phyloP scores from a whole-genome alignment of 92 coral and sea anemone genomes.

The Galaxea fascicularis region DNA sequence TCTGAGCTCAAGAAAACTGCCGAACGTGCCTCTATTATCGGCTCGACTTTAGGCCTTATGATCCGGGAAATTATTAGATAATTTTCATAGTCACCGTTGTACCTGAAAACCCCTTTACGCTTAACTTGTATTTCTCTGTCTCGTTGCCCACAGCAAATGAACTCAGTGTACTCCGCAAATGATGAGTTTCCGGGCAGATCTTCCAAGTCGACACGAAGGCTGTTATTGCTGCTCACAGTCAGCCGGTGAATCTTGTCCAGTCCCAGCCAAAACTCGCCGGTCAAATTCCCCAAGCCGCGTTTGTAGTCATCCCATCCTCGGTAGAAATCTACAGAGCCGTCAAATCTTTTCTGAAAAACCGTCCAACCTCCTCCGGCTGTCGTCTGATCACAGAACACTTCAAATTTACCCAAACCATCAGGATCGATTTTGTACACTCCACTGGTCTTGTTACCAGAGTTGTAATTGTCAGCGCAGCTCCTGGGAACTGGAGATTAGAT shows the following conservation, averaged over 20 bases:
- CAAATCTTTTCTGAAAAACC: not conserved
- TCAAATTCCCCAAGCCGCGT: constrained; percentile 20
- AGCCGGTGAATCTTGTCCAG: not conserved
- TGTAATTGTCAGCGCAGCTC: not conserved
- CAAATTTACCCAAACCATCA: not conserved
- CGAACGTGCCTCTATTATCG: not conserved
- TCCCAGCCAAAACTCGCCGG: constrained; percentile 25
- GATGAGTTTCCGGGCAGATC: no score
- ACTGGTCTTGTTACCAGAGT: not conserved
- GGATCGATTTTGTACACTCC: constrained; percentile 1
- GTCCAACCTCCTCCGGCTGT: constrained; percentile 4
- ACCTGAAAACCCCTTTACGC: not conserved
- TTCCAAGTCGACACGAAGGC: no score
- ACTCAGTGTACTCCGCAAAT: no score
- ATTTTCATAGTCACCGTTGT: not conserved
- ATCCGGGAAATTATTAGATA: not conserved
- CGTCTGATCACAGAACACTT: not conserved
- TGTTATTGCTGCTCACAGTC: no score
- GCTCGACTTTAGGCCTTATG: not conserved
- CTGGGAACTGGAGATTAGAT: no score
- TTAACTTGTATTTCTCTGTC: not conserved
- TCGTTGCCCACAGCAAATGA: not conserved
- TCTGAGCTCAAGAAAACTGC: not conserved
- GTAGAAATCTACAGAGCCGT: constrained; percentile 18
- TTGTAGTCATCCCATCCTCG: constrained; percentile 27